Conservation (phyloP, 1,140 invertebrate species). For the Chionoecetes opilio region DNA sequence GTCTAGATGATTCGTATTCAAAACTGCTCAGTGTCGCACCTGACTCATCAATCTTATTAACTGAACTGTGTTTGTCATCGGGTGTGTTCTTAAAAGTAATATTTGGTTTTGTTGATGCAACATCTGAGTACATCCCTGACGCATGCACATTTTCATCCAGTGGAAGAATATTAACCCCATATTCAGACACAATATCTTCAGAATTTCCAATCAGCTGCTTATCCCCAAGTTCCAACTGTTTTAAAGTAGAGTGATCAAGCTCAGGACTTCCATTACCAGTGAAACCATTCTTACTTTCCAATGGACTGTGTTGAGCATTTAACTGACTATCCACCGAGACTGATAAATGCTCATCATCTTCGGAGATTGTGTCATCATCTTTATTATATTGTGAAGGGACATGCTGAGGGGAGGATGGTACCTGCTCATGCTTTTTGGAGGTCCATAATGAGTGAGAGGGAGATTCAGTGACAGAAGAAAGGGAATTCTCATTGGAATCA, state of each 20-base stretch:
- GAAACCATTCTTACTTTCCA: background rate
- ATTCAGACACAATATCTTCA: background rate
- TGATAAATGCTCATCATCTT: background rate
- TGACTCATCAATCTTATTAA: too few relatives aligned
- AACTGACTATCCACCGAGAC: background rate
- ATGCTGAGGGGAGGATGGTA: background rate
- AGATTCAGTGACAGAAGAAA: slow-evolving; percentile 58
- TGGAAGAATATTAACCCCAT: background rate
- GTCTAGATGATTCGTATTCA: too few relatives aligned
- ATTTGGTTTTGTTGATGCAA: background rate
- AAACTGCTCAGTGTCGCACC: too few relatives aligned
- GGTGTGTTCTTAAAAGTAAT: too few relatives aligned
- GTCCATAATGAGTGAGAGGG: background rate
- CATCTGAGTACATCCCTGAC: background rate
- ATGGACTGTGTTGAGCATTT: background rate
- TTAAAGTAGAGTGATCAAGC: background rate
- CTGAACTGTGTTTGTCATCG: too few relatives aligned
- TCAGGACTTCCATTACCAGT: background rate
- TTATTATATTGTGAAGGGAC: background rate
- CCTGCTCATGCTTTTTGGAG: background rate
- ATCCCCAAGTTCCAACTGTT: background rate
- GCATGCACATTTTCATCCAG: background rate
- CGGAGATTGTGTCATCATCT: background rate
- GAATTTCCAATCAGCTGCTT: background rate
- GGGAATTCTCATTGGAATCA: slow-evolving; percentile 68